Base-by-base conservation (phyloP, 2,888 invertebrate species). In the Neoitamus cyanurus region DNA sequence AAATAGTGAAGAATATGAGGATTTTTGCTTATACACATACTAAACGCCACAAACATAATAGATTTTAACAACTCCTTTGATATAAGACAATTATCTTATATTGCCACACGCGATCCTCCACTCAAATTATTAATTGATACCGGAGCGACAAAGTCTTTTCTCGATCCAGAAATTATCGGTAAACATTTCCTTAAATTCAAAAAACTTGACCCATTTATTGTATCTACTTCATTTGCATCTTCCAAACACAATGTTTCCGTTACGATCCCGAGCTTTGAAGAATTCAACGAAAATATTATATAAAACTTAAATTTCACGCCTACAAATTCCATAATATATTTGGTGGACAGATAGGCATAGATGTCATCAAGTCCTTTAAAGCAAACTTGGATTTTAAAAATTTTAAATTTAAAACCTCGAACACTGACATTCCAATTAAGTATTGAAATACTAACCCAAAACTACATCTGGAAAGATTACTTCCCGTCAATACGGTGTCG, bases 311-410 rank as follows among this genome's bases (percentile, higher is more conserved):
- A 83, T 85, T 85, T 42, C 83, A 75, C 20, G 36, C 42, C 25
- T 37, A 83, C 37, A 85, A 85, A 85, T 85, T 73, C 58, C 82
- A 85, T 58, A 75, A 75, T 34, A n/a, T 85, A 28, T 85, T 78
- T 31, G 68, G 42, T 37, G 83, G 82, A 58, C 25, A 73, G 5
- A 20, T 37, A 83, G 75, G 72, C 46, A 36, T 73, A 42, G 78
- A 85, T 25, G 7, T 83, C 7, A 42, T 83, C 34, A 69, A 75
- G 68, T 15, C 25, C 30, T 69, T 85, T 36, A 31, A 31, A 31
- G 31, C 68, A 83, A 69, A 69, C 30, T 46, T 85, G n/a, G 83
- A 85, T 70, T 85, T 83, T 34, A 73, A 70, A 75, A 85, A 46
- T 75, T 73, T 68, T 36, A 11, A 31, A 68, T 37, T 83, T 83